Percentiles rank a stretch among this genome's conserved stretches.
These are phyloP conservation scores for Cydia pomonella DNA, from an alignment of 1,140 invertebrate genomes.

Conservation along the genomic window DNA sequence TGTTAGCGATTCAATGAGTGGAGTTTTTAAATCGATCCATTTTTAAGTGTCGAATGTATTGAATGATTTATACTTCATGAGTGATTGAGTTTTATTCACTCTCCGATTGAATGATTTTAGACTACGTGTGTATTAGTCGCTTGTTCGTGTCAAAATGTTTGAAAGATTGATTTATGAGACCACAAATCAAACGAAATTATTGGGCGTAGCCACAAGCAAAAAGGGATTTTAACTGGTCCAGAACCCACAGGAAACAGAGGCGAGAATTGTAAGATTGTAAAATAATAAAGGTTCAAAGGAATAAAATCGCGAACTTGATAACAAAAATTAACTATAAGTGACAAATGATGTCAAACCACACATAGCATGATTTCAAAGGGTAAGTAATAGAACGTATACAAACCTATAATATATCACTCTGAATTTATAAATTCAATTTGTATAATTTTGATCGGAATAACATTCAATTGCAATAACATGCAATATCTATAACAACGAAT, in stretches of 20 bases:
- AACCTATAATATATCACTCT: too few species aligned
- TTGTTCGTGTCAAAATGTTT: slow-evolving; percentile 58
- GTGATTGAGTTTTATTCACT: slow-evolving; percentile 45
- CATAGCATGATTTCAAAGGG: too few species aligned
- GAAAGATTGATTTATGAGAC: slow-evolving; percentile 30
- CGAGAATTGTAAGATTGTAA: background rate
- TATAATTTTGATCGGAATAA: too few species aligned
- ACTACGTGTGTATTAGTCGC: slow-evolving; percentile 45
- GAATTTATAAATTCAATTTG: too few species aligned
- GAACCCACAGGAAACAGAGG: background rate
- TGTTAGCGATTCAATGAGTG: slow-evolving; percentile 73
- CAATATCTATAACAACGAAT: too few species aligned
- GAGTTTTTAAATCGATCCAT: slow-evolving; percentile 71
- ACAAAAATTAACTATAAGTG: too few species aligned
- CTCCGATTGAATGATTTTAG: slow-evolving; percentile 30
- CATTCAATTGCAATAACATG: too few species aligned
- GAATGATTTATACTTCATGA: slow-evolving; percentile 72
- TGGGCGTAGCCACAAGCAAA: background rate
- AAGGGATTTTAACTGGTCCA: background rate
- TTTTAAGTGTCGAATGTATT: slow-evolving; percentile 68
- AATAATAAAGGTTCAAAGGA: background rate
- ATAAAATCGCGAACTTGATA: too few species aligned
- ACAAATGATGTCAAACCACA: too few species aligned
- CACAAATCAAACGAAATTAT: background rate
- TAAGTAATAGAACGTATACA: too few species aligned